These are phyloP conservation scores for Machimus atricapillus DNA, from an alignment of 2,888 invertebrate species.

Conservation along the genomic window DNA sequence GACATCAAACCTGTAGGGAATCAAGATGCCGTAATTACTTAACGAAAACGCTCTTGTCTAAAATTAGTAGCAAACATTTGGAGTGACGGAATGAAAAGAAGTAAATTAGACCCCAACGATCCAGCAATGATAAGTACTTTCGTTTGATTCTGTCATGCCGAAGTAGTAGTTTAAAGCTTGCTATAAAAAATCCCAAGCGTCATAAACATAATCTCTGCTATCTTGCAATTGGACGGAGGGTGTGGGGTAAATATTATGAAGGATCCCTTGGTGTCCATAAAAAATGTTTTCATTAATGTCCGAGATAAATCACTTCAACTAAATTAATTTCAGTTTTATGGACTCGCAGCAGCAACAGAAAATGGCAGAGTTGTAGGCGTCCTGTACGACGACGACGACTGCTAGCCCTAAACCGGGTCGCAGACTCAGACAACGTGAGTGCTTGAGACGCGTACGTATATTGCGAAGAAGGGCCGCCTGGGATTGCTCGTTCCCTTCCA, in stretches of 20 bases:
- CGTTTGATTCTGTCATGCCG: background rate
- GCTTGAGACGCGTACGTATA: background rate
- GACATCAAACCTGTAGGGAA: constrained; percentile 88
- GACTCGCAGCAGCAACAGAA: constrained; percentile 43
- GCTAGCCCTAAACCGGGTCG: background rate
- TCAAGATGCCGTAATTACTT: background rate
- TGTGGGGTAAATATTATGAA: constrained; percentile 36
- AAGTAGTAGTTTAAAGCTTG: background rate
- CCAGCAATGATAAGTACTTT: constrained; percentile 26
- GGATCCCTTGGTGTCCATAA: constrained; percentile 41
- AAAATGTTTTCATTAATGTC: constrained; percentile 50
- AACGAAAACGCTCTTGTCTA: background rate
- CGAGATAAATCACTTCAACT: constrained; percentile 53
- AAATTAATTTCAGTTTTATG: constrained; percentile 53
- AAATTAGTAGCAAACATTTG: background rate
- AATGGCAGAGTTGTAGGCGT: constrained; percentile 2
- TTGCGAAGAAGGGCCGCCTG: background rate
- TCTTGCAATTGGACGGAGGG: background rate
- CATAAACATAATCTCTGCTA: constrained; percentile 41
- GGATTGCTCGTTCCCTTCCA: background rate
- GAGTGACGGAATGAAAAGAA: background rate
- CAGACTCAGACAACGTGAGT: background rate
- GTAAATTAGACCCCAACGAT: constrained; percentile 11
- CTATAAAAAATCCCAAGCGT: constrained; percentile 34
- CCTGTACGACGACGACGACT: background rate